Percentiles rank a stretch among this genome's conserved stretches.
These are phyloP conservation scores for Syngnathus acus DNA, from an alignment of 2,797 vertebrate genomes.

Conservation along the genomic window DNA sequence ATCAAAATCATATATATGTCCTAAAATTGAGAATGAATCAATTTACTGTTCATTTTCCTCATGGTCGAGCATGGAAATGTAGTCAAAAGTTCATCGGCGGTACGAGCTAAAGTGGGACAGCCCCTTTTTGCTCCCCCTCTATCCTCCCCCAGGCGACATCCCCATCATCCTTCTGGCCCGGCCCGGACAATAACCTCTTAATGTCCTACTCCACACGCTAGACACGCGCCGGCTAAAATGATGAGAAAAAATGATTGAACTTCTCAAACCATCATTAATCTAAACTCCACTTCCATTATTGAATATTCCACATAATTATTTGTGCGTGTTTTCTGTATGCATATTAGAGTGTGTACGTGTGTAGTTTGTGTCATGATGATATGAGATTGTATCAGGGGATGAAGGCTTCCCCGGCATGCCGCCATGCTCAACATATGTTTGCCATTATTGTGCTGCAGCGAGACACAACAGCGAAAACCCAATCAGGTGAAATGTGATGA, in stretches of 20 bases:
- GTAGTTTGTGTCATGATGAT: conserved; percentile 53
- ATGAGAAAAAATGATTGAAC: conserved; percentile 67
- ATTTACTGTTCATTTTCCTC: background rate
- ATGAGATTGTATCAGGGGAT: conserved; percentile 66
- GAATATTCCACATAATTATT: conserved; percentile 69
- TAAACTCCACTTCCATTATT: conserved; percentile 68
- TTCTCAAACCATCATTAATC: conserved; percentile 72
- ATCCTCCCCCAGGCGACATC: conserved; percentile 12
- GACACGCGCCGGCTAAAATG: conserved; percentile 38
- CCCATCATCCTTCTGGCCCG: conserved; percentile 43
- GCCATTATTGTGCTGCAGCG: conserved; percentile 63
- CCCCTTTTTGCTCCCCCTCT: conserved; percentile 8
- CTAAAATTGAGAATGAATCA: background rate
- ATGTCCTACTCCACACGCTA: conserved; percentile 54
- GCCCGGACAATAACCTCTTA: conserved; percentile 62
- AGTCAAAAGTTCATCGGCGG: background rate
- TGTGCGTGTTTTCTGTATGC: conserved; percentile 34
- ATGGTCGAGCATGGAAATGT: background rate
- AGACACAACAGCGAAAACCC: conserved; percentile 56
- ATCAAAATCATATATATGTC: background rate
- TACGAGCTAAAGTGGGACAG: conserved; percentile 51
- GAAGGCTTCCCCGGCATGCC: conserved; percentile 62
- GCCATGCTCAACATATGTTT: conserved; percentile 65
- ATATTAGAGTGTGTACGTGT: conserved; percentile 14
- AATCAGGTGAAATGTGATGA: conserved; percentile 61